Base-by-base conservation (phyloP, 2,113 vertebrate genomes). In the Acinonyx jubatus region DNA sequence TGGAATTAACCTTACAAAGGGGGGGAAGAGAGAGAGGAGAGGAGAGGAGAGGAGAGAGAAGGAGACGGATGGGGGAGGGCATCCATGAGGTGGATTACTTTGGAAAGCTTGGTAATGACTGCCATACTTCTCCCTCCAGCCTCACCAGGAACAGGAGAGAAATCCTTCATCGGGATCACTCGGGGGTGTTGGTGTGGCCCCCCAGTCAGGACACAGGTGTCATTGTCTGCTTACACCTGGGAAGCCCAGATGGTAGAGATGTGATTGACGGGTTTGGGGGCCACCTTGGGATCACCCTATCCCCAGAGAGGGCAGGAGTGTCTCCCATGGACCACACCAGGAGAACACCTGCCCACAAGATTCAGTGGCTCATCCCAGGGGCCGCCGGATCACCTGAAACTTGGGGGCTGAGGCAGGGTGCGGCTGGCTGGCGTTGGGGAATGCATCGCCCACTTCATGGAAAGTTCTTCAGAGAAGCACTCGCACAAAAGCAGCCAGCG, bases 391-490 rank as follows among this genome's bases (percentile, higher is more conserved):
- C 29, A 25, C 31, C 1, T 3, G 78, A 29, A n/a, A 57, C 4
- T 78, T 61, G 15, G 52, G 61, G 29, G 5, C 29, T 5, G 61
- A 91, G 45, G 33, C 2, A 33, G n/a, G 27, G 38, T 19, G 36
- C 2, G 8, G 16, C 19, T 41, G 45, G 33, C 15, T 57, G 18
- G 45, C 25, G 5, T 61, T 21, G 57, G 2, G 1, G 29, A 19
- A 25, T 0, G 2, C 3, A 31, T 45, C 65, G 4, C 12, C 23
- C 0, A 1, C 36, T 25, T 79, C 14, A 0, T 10, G n/a, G 31
- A 57, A 36, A 12, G 10, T 7, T 81, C 41, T 76, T 45, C 38
- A 29, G 33, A 50, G 19, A 36, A n/a, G 73, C 80, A 13, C 11
- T 50, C 57, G 21, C 1, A 3, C 1, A 4, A 33, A 23, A 31